Evolutionary conservation across 2,888 invertebrate genomes (phyloP).

Genomic region (Hydriomena furcata): DNA sequence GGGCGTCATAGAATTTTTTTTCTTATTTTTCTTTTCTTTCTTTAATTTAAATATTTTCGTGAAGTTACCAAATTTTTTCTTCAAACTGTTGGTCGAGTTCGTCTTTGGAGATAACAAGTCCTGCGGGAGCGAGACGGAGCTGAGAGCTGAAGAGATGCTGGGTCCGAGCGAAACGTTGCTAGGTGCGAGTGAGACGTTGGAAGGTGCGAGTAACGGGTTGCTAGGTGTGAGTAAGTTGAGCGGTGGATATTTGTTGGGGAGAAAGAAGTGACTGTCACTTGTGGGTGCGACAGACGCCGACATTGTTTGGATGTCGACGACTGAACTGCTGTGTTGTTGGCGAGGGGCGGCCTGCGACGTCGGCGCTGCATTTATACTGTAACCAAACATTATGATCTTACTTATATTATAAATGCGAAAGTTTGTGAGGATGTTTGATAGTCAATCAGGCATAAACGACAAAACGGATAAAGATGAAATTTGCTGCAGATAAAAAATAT

Average conservation of each 20-base stretch:
- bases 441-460: no score
- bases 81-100: no score
- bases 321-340: conserved; percentile 24
- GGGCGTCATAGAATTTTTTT: not conserved
- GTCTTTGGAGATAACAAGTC: not conserved
- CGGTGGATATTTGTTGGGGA: no score
- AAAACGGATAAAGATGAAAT: no score
- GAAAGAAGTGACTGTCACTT: no score
- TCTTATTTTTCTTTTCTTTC: conserved; percentile 4
- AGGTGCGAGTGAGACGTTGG: conserved; percentile 1
- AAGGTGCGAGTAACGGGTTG: no score
- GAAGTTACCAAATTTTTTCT: conserved; percentile 3
- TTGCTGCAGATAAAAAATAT: no score
- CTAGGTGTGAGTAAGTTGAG: no score
- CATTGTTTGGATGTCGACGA: conserved; percentile 49
- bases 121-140: not conserved
- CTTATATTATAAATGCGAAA: no score
- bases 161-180: conserved; percentile 4
- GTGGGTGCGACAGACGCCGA: conserved; percentile 27
- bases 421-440: no score
- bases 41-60: not conserved
- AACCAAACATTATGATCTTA: not conserved
- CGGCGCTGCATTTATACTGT: not conserved
- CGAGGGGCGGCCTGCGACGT: not conserved
- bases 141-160: no score